Base-by-base conservation (phyloP, 1,140 invertebrate genomes). In the Lucilia sericata region DNA sequence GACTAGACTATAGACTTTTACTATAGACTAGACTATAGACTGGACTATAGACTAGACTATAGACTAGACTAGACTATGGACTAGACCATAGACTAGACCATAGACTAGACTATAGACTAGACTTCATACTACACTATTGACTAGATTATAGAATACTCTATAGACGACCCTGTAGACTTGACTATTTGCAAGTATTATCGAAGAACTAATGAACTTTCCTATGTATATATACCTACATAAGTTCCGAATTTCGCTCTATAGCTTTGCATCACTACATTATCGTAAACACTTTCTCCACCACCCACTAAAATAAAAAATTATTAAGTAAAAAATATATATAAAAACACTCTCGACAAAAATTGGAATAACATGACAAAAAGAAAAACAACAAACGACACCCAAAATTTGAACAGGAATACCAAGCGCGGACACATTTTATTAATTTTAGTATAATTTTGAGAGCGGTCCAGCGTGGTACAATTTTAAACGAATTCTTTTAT, bases 391-490 rank as follows among this genome's bases (percentile, higher is more conserved):
- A 84, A 84, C 83, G 75, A 78, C 83, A 84, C 75, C 55, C 36
- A 84, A 84, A 78, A 42, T 84, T 42, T 7, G 10, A 19, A 30
- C 76, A 82, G 76, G 76, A 80, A 70, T 55, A 84, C 19, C 74
- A 76, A 42, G 47, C 36, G 70, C 36, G 70, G 42, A 84, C 60
- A 84, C 34, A 80, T 42, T 80, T 70, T 84, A 78, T 49, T 34
- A 76, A 49, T 49, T 55, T 85, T 87, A 90, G 89, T 90, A 86
- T 90, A 90, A 87, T 90, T 89, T 86, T 86, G 89, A 88, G 87
- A 86, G 87, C 87, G 88, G 88, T 90, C 89, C 89, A 90, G 89
- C 85, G 88, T 86, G 85, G 89, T 87, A 85, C 88, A 85, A 36
- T 84, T 51, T 36, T n/a, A 81, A 81, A 81, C 78, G 78, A 81